These are phyloP conservation scores for Triplophysa rosa DNA, from an alignment of 2,113 vertebrate species.

Conservation along the genomic window DNA sequence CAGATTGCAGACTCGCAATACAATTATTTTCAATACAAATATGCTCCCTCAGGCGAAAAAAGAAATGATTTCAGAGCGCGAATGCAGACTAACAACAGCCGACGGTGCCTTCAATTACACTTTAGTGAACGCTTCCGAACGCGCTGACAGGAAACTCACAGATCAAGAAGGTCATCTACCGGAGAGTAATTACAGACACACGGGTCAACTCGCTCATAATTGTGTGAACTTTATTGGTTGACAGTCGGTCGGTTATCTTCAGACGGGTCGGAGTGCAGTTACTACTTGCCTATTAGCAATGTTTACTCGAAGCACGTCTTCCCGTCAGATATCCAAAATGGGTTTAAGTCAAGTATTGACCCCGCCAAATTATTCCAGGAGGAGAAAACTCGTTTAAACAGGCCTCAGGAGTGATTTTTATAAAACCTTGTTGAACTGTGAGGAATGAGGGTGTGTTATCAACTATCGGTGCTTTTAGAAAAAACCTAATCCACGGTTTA, in stretches of 20 bases:
- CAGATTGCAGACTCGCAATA: constrained; percentile 40
- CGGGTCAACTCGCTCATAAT: constrained; percentile 32
- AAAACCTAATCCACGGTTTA: constrained; percentile 47
- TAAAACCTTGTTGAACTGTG: not conserved
- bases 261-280: not conserved
- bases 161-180: constrained; percentile 18
- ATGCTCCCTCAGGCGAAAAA: constrained; percentile 20
- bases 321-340: constrained; percentile 15
- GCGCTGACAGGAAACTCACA: not conserved
- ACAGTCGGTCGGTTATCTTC: not conserved
- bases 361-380: constrained; percentile 26
- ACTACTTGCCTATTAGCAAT: constrained; percentile 5
- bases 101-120: constrained; percentile 28
- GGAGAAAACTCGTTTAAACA: not conserved
- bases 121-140: not conserved
- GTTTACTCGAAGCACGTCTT: constrained; percentile 16
- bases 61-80: not conserved
- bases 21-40: constrained; percentile 48
- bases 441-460: constrained; percentile 5
- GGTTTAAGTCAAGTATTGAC: constrained; percentile 24
- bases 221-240: constrained; percentile 1
- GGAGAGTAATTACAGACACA: constrained; percentile 10
- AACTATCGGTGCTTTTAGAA: constrained; percentile 17
- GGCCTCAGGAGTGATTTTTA: not conserved
- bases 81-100: not conserved